Evolutionary conservation across 2,113 vertebrate species (phyloP).

Genomic region (Eublepharis macularius): DNA sequence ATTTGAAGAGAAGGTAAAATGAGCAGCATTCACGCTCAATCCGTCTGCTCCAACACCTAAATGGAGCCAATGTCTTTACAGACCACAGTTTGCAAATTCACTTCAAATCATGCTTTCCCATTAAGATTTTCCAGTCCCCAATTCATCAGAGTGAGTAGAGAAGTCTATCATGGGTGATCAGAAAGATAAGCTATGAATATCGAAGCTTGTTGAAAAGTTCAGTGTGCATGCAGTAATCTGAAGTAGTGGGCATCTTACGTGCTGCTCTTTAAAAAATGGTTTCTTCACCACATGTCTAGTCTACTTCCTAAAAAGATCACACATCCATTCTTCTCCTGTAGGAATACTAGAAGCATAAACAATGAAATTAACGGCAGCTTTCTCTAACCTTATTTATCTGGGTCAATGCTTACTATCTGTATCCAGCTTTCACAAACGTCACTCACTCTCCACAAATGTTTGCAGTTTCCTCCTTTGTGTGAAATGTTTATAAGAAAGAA

Average conservation of each 20-base stretch:
- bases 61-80: too few species aligned
- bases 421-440: neutral
- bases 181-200: too few species aligned
- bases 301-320: neutral
- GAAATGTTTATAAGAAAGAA: neutral
- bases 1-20: too few species aligned
- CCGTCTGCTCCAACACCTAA: too few species aligned
- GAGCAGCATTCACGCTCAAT: too few species aligned
- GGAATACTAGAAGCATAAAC: neutral
- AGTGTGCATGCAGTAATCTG: neutral
- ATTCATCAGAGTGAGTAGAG: too few species aligned
- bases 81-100: too few species aligned
- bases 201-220: too few species aligned
- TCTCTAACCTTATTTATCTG: neutral
- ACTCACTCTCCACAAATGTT: neutral
- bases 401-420: neutral
- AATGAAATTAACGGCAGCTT: neutral
- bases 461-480: neutral
- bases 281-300: neutral
- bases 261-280: neutral
- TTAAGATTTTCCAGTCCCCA: too few species aligned
- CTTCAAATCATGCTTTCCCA: too few species aligned
- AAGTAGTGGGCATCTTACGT: neutral
- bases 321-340: neutral
- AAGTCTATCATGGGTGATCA: too few species aligned